These are phyloP conservation scores for Ctenodactylus gundi DNA, from an alignment of 2,113 vertebrate species.

Conservation along the genomic window DNA sequence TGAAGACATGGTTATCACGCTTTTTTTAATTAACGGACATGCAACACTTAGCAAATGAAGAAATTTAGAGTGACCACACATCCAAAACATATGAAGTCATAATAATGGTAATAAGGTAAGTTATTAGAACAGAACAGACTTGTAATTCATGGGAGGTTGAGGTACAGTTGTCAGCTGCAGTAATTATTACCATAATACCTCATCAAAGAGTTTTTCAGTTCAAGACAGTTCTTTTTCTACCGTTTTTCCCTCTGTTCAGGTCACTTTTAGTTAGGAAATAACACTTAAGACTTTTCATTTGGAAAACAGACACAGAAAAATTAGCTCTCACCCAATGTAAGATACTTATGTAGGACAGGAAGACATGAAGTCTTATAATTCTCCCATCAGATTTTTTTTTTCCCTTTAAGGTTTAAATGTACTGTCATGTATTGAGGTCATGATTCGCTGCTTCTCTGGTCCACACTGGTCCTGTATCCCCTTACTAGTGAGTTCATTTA, in stretches of 20 bases:
- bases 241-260: background rate
- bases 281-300: background rate
- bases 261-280: background rate
- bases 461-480: background rate
- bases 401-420: background rate
- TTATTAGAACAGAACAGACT: background rate
- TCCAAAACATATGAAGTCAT: slow-evolving; percentile 20
- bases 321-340: background rate
- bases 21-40: background rate
- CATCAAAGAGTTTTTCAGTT: background rate
- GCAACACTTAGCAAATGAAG: background rate
- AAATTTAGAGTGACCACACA: slow-evolving; percentile 7
- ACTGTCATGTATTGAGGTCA: background rate
- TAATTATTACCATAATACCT: background rate
- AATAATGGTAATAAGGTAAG: background rate
- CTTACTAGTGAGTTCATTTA: rapidly evolving
- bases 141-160: background rate
- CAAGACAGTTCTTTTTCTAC: background rate
- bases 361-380: background rate
- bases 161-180: background rate
- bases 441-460: background rate
- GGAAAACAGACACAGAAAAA: slow-evolving; percentile 29
- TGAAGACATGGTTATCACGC: background rate
- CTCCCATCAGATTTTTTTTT: background rate
- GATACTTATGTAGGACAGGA: background rate